Conservation (phyloP, 1,140 invertebrate species). For the Neoseiulus cucumeris region DNA sequence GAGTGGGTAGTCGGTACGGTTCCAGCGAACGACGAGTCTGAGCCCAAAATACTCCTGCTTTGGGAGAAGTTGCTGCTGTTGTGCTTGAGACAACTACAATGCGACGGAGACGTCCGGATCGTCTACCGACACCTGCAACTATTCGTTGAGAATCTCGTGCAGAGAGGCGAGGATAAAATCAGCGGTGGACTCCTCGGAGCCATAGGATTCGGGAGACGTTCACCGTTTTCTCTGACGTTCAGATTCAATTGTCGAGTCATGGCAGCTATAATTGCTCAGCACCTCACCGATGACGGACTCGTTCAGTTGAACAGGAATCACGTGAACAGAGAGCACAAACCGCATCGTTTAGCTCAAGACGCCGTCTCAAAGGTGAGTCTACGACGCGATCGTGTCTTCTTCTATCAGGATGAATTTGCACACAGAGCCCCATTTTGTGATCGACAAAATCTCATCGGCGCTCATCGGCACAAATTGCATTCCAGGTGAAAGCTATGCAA, state of each 20-base stretch:
- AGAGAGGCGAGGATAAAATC: background rate
- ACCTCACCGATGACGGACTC: slow-evolving; percentile 9
- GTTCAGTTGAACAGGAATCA: background rate
- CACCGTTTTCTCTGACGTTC: background rate
- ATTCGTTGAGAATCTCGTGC: background rate
- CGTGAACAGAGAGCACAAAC: background rate
- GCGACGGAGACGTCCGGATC: background rate
- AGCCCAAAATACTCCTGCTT: background rate
- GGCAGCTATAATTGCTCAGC: slow-evolving; percentile 7
- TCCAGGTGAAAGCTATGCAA: slow-evolving; percentile 5
- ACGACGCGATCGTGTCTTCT: background rate
- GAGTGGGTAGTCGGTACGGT: background rate
- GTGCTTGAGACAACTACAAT: background rate
- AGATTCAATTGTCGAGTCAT: background rate
- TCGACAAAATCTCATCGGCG: background rate
- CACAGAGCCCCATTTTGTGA: background rate
- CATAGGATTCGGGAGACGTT: background rate
- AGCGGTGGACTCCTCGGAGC: background rate
- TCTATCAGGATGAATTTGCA: no score
- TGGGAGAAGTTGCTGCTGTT: background rate
- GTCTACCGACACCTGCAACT: background rate
- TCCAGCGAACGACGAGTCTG: background rate
- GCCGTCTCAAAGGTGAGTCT: background rate
- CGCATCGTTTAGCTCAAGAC: background rate
- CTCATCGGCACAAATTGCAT: background rate